These are phyloP conservation scores for Neomorphus geoffroyi DNA, from an alignment of 2,797 vertebrate genomes.

Conservation along the genomic window DNA sequence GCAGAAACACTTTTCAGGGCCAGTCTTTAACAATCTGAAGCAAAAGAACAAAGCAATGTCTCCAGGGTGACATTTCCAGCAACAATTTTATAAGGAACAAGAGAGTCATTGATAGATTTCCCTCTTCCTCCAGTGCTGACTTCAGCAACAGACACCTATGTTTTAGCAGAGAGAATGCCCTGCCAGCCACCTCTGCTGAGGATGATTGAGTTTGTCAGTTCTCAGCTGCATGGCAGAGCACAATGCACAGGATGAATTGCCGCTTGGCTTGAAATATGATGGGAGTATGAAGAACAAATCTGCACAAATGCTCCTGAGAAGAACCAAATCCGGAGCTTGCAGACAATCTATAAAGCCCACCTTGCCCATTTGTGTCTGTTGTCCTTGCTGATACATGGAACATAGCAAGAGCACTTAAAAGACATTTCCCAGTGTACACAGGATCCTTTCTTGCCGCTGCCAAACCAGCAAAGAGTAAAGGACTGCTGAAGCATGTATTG, in stretches of 20 bases:
- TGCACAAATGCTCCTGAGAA: slow-evolving; percentile 7
- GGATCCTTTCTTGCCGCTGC: slow-evolving; percentile 41
- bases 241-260: background rate
- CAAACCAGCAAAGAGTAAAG: slow-evolving; percentile 42
- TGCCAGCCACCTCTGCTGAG: background rate
- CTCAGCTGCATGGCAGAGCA: background rate
- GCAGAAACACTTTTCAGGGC: slow-evolving; percentile 13
- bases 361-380: background rate
- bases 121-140: slow-evolving; percentile 4
- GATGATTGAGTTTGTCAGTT: slow-evolving; percentile 33
- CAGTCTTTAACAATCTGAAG: slow-evolving; percentile 2
- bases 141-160: slow-evolving; percentile 18
- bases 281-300: background rate
- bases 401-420: slow-evolving; percentile 3
- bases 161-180: background rate
- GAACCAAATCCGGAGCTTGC: background rate
- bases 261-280: slow-evolving; percentile 19
- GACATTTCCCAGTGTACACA: background rate
- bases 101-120: slow-evolving; percentile 52
- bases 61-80: background rate
- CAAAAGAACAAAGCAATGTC: background rate
- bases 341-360: background rate
- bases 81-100: slow-evolving; percentile 16
- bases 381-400: background rate
- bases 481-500: background rate